Percentiles rank a stretch among this genome's conserved stretches.
phyloP scores from a whole-genome alignment of 2,797 vertebrate species.

The Pangasius krempfi region DNA sequence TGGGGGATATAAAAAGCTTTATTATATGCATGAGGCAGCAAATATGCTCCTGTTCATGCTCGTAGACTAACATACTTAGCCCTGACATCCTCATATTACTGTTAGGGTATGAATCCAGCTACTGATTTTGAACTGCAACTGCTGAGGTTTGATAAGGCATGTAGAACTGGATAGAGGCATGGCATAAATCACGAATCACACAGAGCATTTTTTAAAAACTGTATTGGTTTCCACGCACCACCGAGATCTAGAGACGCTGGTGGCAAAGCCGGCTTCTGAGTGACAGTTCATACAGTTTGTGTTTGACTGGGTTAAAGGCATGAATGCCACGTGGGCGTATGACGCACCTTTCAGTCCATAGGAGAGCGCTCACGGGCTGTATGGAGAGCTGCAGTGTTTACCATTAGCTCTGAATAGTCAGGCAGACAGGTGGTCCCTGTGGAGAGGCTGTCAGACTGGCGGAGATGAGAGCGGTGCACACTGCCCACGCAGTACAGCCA shows the following conservation, averaged over 20 bases:
- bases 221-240: not conserved
- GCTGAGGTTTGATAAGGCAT: conserved; percentile 9
- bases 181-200: not conserved
- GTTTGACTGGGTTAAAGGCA: conserved; percentile 37
- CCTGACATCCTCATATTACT: conserved; percentile 1
- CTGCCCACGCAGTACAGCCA: conserved; percentile 47
- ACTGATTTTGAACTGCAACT: not conserved
- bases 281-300: conserved; percentile 32
- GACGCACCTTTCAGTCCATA: conserved; percentile 42
- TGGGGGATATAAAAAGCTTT: not conserved
- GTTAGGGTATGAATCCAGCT: not conserved
- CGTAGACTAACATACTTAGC: not conserved
- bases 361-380: conserved; percentile 23
- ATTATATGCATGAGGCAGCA: conserved; percentile 36
- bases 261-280: conserved; percentile 7
- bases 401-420: conserved; percentile 49
- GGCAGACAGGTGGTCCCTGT: conserved; percentile 48
- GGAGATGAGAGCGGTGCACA: conserved; percentile 40
- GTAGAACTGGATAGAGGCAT: not conserved
- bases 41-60: not conserved
- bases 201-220: not conserved
- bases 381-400: conserved; percentile 50
- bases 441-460: conserved; percentile 55
- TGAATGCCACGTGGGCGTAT: conserved; percentile 39
- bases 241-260: not conserved